phyloP scores from a whole-genome alignment of 1,140 invertebrate species.

The Polypedilum vanderplanki region DNA sequence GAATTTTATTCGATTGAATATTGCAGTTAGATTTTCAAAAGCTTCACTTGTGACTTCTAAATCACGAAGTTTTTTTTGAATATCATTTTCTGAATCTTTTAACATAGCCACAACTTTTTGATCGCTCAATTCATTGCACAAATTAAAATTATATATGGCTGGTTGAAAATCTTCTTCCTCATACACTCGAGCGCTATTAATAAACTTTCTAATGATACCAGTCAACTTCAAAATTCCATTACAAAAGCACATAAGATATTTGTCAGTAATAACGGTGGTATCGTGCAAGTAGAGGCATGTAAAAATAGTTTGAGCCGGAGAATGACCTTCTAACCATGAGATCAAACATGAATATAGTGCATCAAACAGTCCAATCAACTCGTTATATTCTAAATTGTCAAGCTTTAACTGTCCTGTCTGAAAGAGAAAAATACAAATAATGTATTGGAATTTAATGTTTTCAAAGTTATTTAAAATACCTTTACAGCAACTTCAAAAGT shows the following conservation, averaged over 20 bases:
- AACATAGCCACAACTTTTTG: slow-evolving; percentile 72
- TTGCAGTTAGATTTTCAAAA: slow-evolving; percentile 51
- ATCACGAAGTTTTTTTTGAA: slow-evolving; percentile 59
- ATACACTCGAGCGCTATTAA: slow-evolving; percentile 75
- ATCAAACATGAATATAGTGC: slow-evolving; percentile 86
- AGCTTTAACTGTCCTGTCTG: slow-evolving; percentile 73
- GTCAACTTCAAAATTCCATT: slow-evolving; percentile 84
- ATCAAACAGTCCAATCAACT: slow-evolving; percentile 87
- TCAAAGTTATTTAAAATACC: slow-evolving; percentile 48
- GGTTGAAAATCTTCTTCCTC: slow-evolving; percentile 96
- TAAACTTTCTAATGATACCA: slow-evolving; percentile 82
- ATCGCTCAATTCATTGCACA: slow-evolving; percentile 75
- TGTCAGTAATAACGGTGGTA: slow-evolving; percentile 77
- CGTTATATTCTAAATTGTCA: slow-evolving; percentile 59
- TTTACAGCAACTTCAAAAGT: slow-evolving; percentile 81
- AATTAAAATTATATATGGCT: slow-evolving; percentile 83
- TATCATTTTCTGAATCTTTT: slow-evolving; percentile 86
- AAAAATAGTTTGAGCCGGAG: slow-evolving; percentile 93
- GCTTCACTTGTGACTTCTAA: neutral
- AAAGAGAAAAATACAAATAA: slow-evolving; percentile 33
- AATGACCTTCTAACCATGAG: slow-evolving; percentile 92
- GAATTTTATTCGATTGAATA: slow-evolving; percentile 77
- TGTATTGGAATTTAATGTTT: neutral
- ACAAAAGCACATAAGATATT: slow-evolving; percentile 76
- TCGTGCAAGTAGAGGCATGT: slow-evolving; percentile 94